Conservation (phyloP, 2,888 invertebrate genomes). For the Cataglyphis cursor region DNA sequence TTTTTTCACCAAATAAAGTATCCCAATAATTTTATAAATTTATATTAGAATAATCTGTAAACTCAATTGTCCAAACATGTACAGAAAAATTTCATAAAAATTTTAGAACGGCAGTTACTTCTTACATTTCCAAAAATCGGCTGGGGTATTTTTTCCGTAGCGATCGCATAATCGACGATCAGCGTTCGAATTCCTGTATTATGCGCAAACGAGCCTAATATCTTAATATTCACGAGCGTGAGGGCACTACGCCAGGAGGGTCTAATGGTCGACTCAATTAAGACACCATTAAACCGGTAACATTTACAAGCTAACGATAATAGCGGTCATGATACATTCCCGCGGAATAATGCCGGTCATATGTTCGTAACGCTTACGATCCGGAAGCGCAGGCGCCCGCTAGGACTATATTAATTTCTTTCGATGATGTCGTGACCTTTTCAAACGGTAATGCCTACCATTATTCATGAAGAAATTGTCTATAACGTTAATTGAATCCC, state of each 20-base stretch:
- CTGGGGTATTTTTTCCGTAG: conserved; percentile 13
- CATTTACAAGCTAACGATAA: conserved; percentile 85
- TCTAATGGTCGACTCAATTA: conserved; percentile 84
- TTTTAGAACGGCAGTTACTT: not conserved
- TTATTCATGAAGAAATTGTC: not conserved
- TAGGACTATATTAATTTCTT: conserved; percentile 60
- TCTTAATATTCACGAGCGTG: conserved; percentile 74
- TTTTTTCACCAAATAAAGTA: not conserved
- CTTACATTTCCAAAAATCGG: not conserved
- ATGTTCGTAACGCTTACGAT: conserved; percentile 50
- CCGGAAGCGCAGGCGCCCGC: conserved; percentile 60
- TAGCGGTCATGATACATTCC: conserved; percentile 82
- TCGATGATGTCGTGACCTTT: conserved; percentile 43
- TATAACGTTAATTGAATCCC: not conserved
- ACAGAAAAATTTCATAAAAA: not conserved
- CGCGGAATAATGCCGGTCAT: conserved; percentile 71
- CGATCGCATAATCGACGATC: conserved; percentile 34
- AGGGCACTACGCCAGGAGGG: conserved; percentile 74
- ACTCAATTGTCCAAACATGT: not conserved
- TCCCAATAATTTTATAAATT: not conserved
- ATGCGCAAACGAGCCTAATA: conserved; percentile 75
- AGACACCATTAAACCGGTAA: conserved; percentile 82
- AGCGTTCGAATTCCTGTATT: conserved; percentile 71
- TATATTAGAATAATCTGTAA: not conserved
- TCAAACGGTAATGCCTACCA: not conserved